Conservation (phyloP, 2,113 vertebrate genomes). For the Pollachius pollachius region DNA sequence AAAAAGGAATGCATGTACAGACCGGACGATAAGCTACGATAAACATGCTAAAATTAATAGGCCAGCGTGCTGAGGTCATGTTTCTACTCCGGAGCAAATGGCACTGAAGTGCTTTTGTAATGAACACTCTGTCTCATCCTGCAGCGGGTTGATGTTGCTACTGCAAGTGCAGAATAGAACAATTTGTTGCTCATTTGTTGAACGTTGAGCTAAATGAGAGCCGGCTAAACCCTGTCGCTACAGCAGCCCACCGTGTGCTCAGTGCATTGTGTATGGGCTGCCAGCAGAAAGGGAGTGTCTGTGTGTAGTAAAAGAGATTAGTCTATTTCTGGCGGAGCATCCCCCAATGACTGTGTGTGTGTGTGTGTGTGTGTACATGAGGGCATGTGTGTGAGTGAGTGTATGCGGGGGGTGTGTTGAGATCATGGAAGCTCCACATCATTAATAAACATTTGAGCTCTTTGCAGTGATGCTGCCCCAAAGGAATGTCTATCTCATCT, state of each 20-base stretch:
- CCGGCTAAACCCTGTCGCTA: conserved; percentile 17
- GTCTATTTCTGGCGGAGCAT: conserved; percentile 40
- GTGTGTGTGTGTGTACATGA: not conserved
- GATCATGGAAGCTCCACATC: conserved; percentile 44
- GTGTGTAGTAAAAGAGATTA: conserved; percentile 41
- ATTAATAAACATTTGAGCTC: conserved; percentile 50
- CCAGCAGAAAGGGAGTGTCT: conserved; percentile 48
- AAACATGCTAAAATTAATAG: too few relatives aligned
- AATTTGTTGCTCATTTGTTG: too few relatives aligned
- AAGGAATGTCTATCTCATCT: conserved; percentile 20
- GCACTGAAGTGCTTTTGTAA: too few relatives aligned
- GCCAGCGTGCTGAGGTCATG: too few relatives aligned
- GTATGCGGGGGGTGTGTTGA: conserved; percentile 12
- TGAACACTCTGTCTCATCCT: too few relatives aligned
- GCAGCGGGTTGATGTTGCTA: not conserved
- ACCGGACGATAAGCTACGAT: too few relatives aligned
- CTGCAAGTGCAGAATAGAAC: conserved; percentile 10
- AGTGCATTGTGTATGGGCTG: conserved; percentile 33
- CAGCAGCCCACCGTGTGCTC: conserved; percentile 37
- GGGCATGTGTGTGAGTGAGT: conserved; percentile 1
- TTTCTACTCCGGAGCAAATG: too few relatives aligned
- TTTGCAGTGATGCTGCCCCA: conserved; percentile 24
- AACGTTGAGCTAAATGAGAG: too few relatives aligned
- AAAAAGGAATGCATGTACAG: too few relatives aligned
- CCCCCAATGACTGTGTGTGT: conserved; percentile 14